Evolutionary conservation across 1,140 invertebrate species (phyloP).

Genomic region (Arctopsyche grandis): DNA sequence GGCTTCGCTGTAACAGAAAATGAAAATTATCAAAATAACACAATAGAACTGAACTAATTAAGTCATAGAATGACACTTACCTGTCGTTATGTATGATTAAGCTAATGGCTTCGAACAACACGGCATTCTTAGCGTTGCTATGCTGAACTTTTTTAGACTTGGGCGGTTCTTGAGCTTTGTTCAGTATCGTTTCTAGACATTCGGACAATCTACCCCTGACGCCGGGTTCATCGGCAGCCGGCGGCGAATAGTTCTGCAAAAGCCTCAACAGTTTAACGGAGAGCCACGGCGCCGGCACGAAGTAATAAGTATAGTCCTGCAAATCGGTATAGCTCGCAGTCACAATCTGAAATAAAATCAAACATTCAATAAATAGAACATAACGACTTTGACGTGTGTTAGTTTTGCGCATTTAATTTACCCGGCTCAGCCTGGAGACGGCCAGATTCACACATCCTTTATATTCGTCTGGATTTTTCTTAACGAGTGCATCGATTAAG

Average conservation of each 20-base stretch:
- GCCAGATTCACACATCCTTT: slow-evolving; percentile 98
- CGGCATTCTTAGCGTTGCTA: slow-evolving; percentile 99
- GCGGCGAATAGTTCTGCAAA: slow-evolving; percentile 98
- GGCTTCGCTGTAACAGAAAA: slow-evolving; percentile 78
- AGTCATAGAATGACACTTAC: slow-evolving; percentile 56
- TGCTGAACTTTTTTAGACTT: slow-evolving; percentile 99
- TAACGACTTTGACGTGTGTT: neutral
- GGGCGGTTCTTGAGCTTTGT: slow-evolving; percentile 99
- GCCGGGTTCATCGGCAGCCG: slow-evolving; percentile 94
- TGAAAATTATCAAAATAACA: slow-evolving; percentile 19
- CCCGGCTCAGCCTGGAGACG: slow-evolving; percentile 94
- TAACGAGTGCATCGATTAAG: slow-evolving; percentile 97
- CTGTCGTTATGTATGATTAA: slow-evolving; percentile 99
- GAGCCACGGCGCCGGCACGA: slow-evolving; percentile 99
- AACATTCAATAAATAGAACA: neutral
- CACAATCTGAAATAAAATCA: slow-evolving; percentile 80
- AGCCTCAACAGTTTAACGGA: slow-evolving; percentile 97
- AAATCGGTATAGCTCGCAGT: slow-evolving; percentile 98
- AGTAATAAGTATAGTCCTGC: slow-evolving; percentile 99
- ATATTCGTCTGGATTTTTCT: slow-evolving; percentile 99
- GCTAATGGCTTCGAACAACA: slow-evolving; percentile 99
- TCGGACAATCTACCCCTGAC: slow-evolving; percentile 95
- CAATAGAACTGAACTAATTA: too few relatives aligned
- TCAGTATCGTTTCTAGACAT: slow-evolving; percentile 99
- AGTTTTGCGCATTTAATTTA: slow-evolving; percentile 63